Base-by-base conservation (phyloP, 1,140 invertebrate species). In the Hycleus cichorii region DNA sequence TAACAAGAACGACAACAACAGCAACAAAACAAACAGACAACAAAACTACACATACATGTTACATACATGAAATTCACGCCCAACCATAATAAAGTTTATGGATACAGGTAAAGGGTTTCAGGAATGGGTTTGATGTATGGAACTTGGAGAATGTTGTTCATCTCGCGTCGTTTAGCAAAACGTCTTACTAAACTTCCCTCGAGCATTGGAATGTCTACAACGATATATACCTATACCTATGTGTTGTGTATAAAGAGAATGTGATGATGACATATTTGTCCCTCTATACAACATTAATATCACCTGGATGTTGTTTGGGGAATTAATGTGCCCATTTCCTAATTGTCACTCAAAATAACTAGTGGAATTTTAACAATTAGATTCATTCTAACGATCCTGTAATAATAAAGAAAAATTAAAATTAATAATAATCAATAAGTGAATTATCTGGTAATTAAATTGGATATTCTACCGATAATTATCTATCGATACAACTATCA, bases 201-300 rank as follows among this genome's bases (percentile, higher is more conserved):
- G 49, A 59, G 64, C 52, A 42, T 51, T 54, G 65, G 69, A 68
- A 70, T 70, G 63, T 63, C 62, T 66, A 62, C 62, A 11, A 10
- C 9, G 58, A 64, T 66, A 65, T 65, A 52, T 67, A 57, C 7
- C 27, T 32, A 32, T 32, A 32, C 7, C 4, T 4, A 32, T 32
- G 7, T 32, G 7, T 32, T 32, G 7, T 32, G 7, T 7, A 32
- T 32, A 32, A 32, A 47, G 58, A 63, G 69, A 70, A 70, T 70
- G 69, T 66, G 64, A 60, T 68, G 66, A 69, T 68, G 64, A 63
- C 69, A 70, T 70, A 69, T 66, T 66, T 70, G 63, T 70, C 69
- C 57, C 63, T 59, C 57, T 60, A 32, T 32, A 32, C 7, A 32
- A 32, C 32, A 32, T 32, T 32, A 32, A 32, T 32, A 32, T 32